phyloP scores from a whole-genome alignment of 2,888 invertebrate species.

The Hyles lineata region DNA sequence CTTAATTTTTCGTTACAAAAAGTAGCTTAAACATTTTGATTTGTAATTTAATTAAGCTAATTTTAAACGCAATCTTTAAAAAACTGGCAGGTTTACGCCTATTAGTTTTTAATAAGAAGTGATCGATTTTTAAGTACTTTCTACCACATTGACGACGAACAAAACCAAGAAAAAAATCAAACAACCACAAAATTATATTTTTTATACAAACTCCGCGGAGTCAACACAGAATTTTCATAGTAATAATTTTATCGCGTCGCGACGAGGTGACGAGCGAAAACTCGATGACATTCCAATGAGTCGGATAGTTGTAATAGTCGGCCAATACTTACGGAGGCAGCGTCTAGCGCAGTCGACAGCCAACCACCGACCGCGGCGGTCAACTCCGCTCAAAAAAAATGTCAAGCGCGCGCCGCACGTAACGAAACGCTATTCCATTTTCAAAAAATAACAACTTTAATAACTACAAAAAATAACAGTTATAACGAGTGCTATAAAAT shows the following conservation, averaged over 20 bases:
- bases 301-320: conserved; percentile 50
- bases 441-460: conserved; percentile 7
- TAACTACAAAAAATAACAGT: conserved; percentile 6
- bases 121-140: not conserved
- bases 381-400: conserved; percentile 26
- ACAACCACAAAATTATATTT: not conserved
- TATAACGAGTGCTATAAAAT: conserved; percentile 21
- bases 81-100: too few species aligned
- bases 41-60: too few species aligned
- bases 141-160: not conserved
- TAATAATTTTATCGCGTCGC: conserved; percentile 30
- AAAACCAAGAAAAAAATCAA: too few species aligned
- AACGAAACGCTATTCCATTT: conserved; percentile 25
- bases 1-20: too few species aligned
- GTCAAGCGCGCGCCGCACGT: conserved; percentile 22
- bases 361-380: conserved; percentile 31
- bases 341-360: conserved; percentile 31
- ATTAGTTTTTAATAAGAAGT: not conserved
- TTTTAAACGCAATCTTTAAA: too few species aligned
- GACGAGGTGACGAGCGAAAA: conserved; percentile 50
- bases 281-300: conserved; percentile 56
- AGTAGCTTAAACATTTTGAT: too few species aligned
- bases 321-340: conserved; percentile 34
- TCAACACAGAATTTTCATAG: conserved; percentile 68
- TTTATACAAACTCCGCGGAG: conserved; percentile 86